Percentiles rank a stretch among this genome's conserved stretches.
phyloP scores from a whole-genome alignment of 2,888 invertebrate species.

The Mactromeris polynyma region DNA sequence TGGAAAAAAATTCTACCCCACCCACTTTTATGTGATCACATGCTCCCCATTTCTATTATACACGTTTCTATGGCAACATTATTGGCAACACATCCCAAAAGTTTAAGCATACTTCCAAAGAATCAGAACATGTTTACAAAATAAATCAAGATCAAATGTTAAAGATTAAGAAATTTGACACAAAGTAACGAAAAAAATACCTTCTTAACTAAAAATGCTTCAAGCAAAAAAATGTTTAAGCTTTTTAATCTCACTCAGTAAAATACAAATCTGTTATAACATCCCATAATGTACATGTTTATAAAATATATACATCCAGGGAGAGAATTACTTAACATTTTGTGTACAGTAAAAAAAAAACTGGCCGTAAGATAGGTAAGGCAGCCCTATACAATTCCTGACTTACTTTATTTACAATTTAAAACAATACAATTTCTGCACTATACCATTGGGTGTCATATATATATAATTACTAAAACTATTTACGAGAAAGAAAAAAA shows the following conservation, averaged over 20 bases:
- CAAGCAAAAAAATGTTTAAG: neutral
- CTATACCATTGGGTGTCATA: neutral
- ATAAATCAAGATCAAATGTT: neutral
- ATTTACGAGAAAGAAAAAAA: conserved; percentile 3
- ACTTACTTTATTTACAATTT: neutral
- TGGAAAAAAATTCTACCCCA: conserved; percentile 30
- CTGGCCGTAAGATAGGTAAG: neutral
- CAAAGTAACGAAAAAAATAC: neutral
- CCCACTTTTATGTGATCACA: conserved; percentile 20
- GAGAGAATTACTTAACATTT: neutral
- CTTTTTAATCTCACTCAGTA: neutral
- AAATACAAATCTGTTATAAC: neutral
- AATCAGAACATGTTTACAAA: neutral
- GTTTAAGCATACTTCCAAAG: neutral
- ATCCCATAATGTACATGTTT: neutral
- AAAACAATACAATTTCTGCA: conserved; percentile 1
- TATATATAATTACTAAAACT: neutral
- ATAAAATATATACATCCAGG: neutral
- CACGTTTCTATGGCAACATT: neutral
- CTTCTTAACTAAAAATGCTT: neutral
- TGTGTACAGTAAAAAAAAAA: neutral
- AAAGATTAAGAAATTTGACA: neutral
- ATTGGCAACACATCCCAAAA: conserved; percentile 4
- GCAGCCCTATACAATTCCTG: conserved; percentile 3
- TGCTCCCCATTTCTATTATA: neutral